Percentiles rank a stretch among this genome's conserved stretches.
Evolutionary conservation across 2,888 invertebrate genomes (phyloP).

Genomic region (Coleophora deauratella): DNA sequence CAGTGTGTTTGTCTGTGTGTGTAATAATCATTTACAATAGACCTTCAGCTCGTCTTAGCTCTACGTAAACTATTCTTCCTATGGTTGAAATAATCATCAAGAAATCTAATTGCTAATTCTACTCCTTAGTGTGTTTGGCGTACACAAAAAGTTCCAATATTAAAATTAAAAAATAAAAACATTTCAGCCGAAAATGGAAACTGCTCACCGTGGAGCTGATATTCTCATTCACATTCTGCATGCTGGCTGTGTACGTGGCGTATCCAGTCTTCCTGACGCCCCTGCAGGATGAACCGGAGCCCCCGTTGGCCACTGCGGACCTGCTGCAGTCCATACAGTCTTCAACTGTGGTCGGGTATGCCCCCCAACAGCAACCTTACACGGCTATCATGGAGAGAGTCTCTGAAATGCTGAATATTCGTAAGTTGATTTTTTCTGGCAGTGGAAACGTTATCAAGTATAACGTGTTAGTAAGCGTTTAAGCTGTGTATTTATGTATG

Average conservation of each 20-base stretch:
- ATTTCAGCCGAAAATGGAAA: slow-evolving; percentile 43
- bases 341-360: slow-evolving; percentile 39
- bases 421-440: slow-evolving; percentile 23
- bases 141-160: no score
- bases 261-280: slow-evolving; percentile 54
- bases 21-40: no score
- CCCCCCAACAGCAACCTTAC: slow-evolving; percentile 33
- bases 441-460: not conserved
- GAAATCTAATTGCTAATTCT: no score
- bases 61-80: no score
- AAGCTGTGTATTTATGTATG: no score
- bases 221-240: slow-evolving; percentile 32
- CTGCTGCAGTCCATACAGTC: slow-evolving; percentile 30
- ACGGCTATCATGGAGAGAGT: slow-evolving; percentile 33
- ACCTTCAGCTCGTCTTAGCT: no score
- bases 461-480: not conserved
- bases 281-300: slow-evolving; percentile 34
- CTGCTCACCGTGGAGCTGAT: slow-evolving; percentile 31
- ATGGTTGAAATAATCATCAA: no score
- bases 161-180: no score
- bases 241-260: slow-evolving; percentile 35
- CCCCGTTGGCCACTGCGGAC: slow-evolving; percentile 27
- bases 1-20: no score
- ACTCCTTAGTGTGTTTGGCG: no score
- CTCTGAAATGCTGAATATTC: slow-evolving; percentile 23